These are phyloP conservation scores for Apeira syringaria DNA, from an alignment of 2,888 invertebrate genomes.

Conservation along the genomic window DNA sequence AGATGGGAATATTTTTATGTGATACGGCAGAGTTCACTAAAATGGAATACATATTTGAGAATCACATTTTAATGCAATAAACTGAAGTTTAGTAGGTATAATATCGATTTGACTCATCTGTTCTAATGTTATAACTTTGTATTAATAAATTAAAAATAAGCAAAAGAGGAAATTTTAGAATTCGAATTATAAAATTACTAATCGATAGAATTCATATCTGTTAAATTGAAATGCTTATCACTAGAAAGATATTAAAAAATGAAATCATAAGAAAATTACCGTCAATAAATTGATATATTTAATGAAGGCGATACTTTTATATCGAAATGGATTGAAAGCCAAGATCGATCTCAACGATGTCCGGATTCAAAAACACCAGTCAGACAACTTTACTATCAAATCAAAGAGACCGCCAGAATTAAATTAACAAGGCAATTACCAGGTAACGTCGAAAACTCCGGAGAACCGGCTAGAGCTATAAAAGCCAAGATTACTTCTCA, in stretches of 20 bases:
- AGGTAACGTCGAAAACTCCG: constrained; percentile 62
- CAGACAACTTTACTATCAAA: constrained; percentile 57
- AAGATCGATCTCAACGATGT: constrained; percentile 53
- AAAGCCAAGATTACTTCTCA: constrained; percentile 48
- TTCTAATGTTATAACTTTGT: too few species aligned
- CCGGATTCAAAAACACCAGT: constrained; percentile 62
- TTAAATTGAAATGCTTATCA: too few species aligned
- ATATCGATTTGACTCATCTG: too few species aligned
- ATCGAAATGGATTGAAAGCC: constrained; percentile 57
- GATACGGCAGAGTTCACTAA: too few species aligned
- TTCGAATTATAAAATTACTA: too few species aligned
- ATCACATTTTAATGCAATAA: too few species aligned
- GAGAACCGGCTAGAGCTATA: constrained; percentile 53
- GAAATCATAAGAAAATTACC: constrained; percentile 52
- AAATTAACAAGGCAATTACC: constrained; percentile 79
- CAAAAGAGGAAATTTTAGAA: too few species aligned
- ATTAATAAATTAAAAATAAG: too few species aligned
- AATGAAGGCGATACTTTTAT: constrained; percentile 64
- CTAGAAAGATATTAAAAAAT: constrained; percentile 56
- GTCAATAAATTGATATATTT: constrained; percentile 65
- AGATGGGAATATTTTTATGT: too few species aligned
- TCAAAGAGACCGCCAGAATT: constrained; percentile 71
- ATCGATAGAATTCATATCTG: too few species aligned
- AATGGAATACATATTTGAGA: too few species aligned
- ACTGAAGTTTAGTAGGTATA: too few species aligned